Evolutionary conservation across 2,888 invertebrate species (phyloP).

Genomic region (Drosophila subquinaria): DNA sequence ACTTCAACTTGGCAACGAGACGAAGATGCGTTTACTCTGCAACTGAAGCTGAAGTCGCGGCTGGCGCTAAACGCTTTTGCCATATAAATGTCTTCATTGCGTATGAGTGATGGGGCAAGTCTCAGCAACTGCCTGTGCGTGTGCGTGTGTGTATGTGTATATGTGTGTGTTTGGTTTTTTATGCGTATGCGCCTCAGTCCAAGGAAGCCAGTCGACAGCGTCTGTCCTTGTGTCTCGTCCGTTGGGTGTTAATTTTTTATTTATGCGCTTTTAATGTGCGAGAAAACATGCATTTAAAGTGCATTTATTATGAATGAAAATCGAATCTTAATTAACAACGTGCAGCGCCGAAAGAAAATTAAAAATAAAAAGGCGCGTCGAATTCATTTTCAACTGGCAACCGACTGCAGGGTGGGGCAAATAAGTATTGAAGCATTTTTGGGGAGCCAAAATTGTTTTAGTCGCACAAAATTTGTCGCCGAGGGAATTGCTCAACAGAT

Average conservation of each 20-base stretch:
- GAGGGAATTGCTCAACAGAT: slow-evolving; percentile 70
- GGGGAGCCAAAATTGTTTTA: slow-evolving; percentile 12
- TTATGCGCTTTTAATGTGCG: slow-evolving; percentile 81
- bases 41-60: slow-evolving; percentile 18
- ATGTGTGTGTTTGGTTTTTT: neutral
- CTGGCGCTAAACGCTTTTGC: slow-evolving; percentile 77
- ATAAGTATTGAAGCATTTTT: slow-evolving; percentile 35
- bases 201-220: slow-evolving; percentile 4
- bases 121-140: slow-evolving; percentile 12
- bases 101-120: slow-evolving; percentile 78
- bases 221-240: slow-evolving; percentile 24
- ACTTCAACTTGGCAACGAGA: slow-evolving; percentile 23
- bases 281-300: slow-evolving; percentile 81
- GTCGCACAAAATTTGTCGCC: slow-evolving; percentile 59
- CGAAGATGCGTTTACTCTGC: slow-evolving; percentile 46
- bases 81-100: slow-evolving; percentile 81
- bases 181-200: neutral
- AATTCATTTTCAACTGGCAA: neutral
- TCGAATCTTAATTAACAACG: slow-evolving; percentile 66
- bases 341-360: slow-evolving; percentile 17
- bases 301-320: slow-evolving; percentile 81
- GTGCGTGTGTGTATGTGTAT: neutral
- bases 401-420: slow-evolving; percentile 51
- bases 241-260: slow-evolving; percentile 82
- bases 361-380: slow-evolving; percentile 25